A percentile compares a stretch with the other conserved stretches of the same genome.
Conservation (phyloP, 2,113 vertebrate species). For the Scomber japonicus region DNA sequence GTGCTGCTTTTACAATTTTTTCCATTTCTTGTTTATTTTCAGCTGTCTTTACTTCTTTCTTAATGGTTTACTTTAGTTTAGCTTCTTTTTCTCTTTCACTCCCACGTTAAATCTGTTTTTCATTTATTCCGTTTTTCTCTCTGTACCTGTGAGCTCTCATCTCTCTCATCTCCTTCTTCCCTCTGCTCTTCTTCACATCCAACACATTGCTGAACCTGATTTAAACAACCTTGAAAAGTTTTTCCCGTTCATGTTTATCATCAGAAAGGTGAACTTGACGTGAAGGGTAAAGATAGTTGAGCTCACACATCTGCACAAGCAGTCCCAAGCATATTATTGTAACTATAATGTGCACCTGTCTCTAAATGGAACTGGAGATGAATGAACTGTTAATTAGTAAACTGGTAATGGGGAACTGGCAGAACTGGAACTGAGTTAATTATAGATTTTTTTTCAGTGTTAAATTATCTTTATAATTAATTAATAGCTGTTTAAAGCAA, state of each 20-base stretch:
- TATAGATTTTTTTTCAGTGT: no score
- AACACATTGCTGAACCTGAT: slow-evolving; percentile 54
- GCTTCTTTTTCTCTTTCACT: background rate
- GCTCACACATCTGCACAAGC: slow-evolving; percentile 36
- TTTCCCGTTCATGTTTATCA: slow-evolving; percentile 50
- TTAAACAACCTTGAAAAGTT: slow-evolving; percentile 59
- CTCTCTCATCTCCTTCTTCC: background rate
- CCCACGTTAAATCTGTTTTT: background rate
- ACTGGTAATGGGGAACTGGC: no score
- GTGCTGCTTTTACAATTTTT: slow-evolving; percentile 3
- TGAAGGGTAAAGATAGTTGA: slow-evolving; percentile 58
- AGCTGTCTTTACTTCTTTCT: background rate
- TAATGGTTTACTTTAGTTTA: background rate
- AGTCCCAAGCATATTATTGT: slow-evolving; percentile 6
- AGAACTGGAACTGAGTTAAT: no score
- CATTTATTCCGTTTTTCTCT: background rate
- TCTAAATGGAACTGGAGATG: no score
- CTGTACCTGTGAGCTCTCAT: slow-evolving; percentile 17
- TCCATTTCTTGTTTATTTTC: background rate
- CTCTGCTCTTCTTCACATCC: background rate
- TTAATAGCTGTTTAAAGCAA: no score
- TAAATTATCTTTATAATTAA: no score
- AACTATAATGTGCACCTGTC: no score
- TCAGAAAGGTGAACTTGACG: slow-evolving; percentile 32
- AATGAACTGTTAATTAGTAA: no score